A percentile compares a stretch with the other conserved stretches of the same genome.
phyloP scores from a whole-genome alignment of 2,113 vertebrate species.

The Nymphicus hollandicus region DNA sequence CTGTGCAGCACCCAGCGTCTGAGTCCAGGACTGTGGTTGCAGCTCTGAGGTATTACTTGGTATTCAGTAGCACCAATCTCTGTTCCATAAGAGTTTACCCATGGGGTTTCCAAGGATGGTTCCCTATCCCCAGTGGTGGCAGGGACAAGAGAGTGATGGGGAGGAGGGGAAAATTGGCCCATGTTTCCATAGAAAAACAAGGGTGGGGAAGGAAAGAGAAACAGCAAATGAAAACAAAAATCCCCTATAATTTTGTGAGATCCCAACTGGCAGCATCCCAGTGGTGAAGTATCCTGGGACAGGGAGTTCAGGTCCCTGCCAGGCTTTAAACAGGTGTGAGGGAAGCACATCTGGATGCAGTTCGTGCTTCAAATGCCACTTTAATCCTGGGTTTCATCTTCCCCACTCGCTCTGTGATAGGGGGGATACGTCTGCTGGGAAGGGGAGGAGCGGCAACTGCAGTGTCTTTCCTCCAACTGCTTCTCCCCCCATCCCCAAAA shows the following conservation, averaged over 20 bases:
- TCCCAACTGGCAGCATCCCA: background rate
- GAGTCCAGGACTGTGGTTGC: background rate
- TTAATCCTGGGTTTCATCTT: constrained; percentile 58
- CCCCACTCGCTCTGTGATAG: background rate
- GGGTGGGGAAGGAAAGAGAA: background rate
- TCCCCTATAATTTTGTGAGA: background rate
- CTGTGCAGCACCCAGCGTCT: background rate
- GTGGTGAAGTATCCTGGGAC: background rate
- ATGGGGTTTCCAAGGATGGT: fast-evolving
- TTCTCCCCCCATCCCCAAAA: background rate
- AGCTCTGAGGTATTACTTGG: background rate
- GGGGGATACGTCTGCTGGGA: background rate
- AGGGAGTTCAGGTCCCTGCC: background rate
- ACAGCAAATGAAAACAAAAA: background rate
- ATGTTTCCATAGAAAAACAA: background rate
- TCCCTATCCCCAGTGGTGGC: background rate
- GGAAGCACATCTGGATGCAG: background rate
- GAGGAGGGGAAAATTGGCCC: fast-evolving
- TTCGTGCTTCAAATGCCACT: constrained; percentile 39
- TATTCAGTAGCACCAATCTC: background rate
- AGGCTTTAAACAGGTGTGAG: constrained; percentile 44
- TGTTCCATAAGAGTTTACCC: background rate
- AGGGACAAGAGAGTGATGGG: background rate
- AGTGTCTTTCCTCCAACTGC: background rate
- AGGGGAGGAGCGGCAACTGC: background rate